Evolutionary conservation across 2,113 vertebrate genomes (phyloP), one percentile per base, ranked within the genome.

Genomic region (Zosterops japonicus): DNA sequence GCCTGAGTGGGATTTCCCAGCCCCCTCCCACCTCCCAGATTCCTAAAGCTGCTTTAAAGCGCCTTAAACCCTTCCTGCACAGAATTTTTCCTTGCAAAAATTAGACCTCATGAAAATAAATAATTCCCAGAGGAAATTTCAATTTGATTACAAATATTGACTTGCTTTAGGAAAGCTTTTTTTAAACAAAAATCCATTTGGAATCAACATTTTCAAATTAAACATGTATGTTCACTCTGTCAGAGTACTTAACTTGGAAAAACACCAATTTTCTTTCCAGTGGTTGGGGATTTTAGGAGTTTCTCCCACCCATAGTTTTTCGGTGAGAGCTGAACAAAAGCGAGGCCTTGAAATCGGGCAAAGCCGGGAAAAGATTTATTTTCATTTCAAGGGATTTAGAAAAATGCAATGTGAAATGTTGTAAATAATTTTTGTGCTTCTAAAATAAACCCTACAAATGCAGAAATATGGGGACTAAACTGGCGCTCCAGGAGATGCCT

Each of bases 61-160:
- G 2, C 84, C 80, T 92, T 88, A 83, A 95, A 94, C 84, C 68
- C 47, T 74, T 74, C 76, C 64, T 68, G 53, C 0, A 0, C 5
- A 83, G 63, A 87, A 90, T 88, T 93, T 90, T 93, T 39, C 83
- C 76, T 31, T 59, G 91, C 76, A 96, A 96, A 94, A 97, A 94
- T 95, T 90, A 95, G 68, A 53, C 86, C 76, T 97, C 86, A 56
- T 93, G 86, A 95, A 97, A 97, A 93, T 90, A 96, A 95, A 92
- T 93, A 92, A 97, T 92, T 96, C 96, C 94, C 94, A 86, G 60
- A 86, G 95, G 94, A 96, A 96, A 97, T 96, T 95, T 95, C 86
- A 80, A 94, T 97, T 97, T 96, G 96, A 97, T 97, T 96, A 97
- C 93, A 97, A 97, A 95, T 96, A 95, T 97, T 96, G 95, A 96